Percentiles rank a stretch among this genome's conserved stretches.
Evolutionary conservation across 2,888 invertebrate species (phyloP).

Genomic region (Polydrusus pterygomalis): DNA sequence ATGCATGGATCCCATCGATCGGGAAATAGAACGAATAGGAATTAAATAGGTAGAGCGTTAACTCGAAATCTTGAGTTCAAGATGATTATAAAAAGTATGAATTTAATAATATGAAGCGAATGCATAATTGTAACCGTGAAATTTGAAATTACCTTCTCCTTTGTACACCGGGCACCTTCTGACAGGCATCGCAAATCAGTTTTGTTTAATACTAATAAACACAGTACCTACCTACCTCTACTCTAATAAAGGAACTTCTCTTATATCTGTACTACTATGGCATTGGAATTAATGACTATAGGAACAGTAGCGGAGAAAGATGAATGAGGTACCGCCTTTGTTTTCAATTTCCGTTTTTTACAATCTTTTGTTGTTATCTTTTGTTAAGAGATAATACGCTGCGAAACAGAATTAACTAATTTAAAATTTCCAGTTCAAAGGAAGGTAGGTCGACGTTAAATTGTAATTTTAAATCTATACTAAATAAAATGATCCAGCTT

Average conservation of each 20-base stretch:
- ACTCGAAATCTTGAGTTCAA: slow-evolving; percentile 15
- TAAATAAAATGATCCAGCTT: not conserved
- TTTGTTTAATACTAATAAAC: slow-evolving; percentile 59
- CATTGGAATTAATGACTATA: slow-evolving; percentile 52
- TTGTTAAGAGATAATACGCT: slow-evolving; percentile 39
- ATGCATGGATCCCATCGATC: not conserved
- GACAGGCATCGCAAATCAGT: slow-evolving; percentile 63
- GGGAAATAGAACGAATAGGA: not conserved
- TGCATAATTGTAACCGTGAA: slow-evolving; percentile 71
- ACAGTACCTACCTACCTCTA: slow-evolving; percentile 41
- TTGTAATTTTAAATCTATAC: slow-evolving; percentile 16
- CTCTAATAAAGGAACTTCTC: slow-evolving; percentile 51
- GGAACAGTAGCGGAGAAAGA: slow-evolving; percentile 54
- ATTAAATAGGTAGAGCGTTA: slow-evolving; percentile 31
- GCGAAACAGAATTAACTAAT: slow-evolving; percentile 37
- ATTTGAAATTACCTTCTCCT: slow-evolving; percentile 70
- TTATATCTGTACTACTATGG: slow-evolving; percentile 47
- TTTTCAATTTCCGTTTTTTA: slow-evolving; percentile 52
- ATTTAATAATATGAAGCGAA: slow-evolving; percentile 69
- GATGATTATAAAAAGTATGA: slow-evolving; percentile 28
- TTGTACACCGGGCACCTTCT: slow-evolving; percentile 62
- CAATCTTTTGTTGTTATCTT: slow-evolving; percentile 47
- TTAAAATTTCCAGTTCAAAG: slow-evolving; percentile 44
- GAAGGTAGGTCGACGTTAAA: slow-evolving; percentile 26
- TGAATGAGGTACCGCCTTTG: slow-evolving; percentile 53